Base-by-base conservation (phyloP, 2,113 vertebrate genomes). In the Tragelaphus imberbis region DNA sequence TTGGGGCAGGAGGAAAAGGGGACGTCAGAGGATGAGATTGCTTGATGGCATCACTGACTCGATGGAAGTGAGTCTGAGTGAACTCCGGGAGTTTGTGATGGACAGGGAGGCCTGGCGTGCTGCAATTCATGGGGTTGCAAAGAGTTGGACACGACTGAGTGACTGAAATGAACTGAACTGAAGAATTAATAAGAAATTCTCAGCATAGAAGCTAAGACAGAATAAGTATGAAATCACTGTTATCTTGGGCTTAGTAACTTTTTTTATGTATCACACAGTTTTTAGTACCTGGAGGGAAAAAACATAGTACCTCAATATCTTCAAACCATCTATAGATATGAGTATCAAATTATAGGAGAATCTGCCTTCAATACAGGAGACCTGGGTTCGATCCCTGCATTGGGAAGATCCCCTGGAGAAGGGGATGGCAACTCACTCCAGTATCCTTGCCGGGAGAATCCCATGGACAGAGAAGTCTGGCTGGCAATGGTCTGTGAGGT, bases 181-280 rank as follows among this genome's bases (percentile, higher is more conserved):
- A 80, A 71, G 17, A 71, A 58, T 82, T 56, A 71, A 92, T 71
- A 59, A 75, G 63, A 80, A 92, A 56, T 87, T 88, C 33, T 94
- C 33, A 59, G 14, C n/a, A 84, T 5, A 68, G 6, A 87, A 0
- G 3, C 2, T 49, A 61, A 51, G 94, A 25, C 77, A 56, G 28
- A 40, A 17, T 36, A 51, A 95, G 6, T 77, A 91, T 27, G 12
- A 63, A 87, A 49, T n/a, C 28, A 19, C 11, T 56, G 6, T 79
- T 86, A 59, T 55, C n/a, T 75, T 75, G 71, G 11, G 71, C 71
- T 75, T 44, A 55, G 17, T 40, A 87, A 19, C 2, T 81, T 1
- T 47, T 82, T 89, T 49, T 19, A 44, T 47, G 2, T 53, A 47
- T 94, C 9, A 44, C 25, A 91, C 21, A 44, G 6, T 33, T 47